phyloP scores from a whole-genome alignment of 1,140 invertebrate genomes.

The Drosophila nigrodunni region DNA sequence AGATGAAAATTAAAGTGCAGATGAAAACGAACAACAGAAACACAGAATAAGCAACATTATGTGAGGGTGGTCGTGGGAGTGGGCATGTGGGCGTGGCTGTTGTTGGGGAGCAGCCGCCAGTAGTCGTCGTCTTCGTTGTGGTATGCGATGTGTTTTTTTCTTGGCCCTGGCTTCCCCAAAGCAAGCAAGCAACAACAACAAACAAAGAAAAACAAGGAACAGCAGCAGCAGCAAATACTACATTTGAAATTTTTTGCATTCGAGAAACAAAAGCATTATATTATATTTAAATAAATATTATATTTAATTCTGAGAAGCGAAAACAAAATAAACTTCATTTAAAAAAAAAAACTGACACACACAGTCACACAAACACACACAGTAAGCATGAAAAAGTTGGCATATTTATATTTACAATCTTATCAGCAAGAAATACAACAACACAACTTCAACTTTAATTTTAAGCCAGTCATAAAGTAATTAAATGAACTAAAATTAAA shows the following conservation, averaged over 20 bases:
- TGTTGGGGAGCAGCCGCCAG: slow-evolving; percentile 27
- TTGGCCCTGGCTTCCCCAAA: slow-evolving; percentile 30
- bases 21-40: neutral
- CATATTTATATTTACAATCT: slow-evolving; percentile 62
- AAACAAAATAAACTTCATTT: slow-evolving; percentile 75
- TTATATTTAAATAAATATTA: slow-evolving; percentile 83
- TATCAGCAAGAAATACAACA: slow-evolving; percentile 46
- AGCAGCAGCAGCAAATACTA: slow-evolving; percentile 60
- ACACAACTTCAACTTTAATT: slow-evolving; percentile 78
- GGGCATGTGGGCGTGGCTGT: slow-evolving; percentile 26
- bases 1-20: slow-evolving; percentile 18
- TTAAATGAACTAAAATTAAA: slow-evolving; percentile 51
- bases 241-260: slow-evolving; percentile 79
- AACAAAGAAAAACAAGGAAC: slow-evolving; percentile 26
- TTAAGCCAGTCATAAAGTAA: slow-evolving; percentile 72
- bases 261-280: slow-evolving; percentile 79
- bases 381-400: slow-evolving; percentile 56
- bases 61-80: slow-evolving; percentile 28
- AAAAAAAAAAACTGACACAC: slow-evolving; percentile 42
- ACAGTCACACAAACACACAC: slow-evolving; percentile 27
- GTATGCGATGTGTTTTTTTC: slow-evolving; percentile 3
- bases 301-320: slow-evolving; percentile 82
- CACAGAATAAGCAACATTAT: slow-evolving; percentile 25
- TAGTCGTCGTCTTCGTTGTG: slow-evolving; percentile 17
- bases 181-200: slow-evolving; percentile 24